Percentiles rank a stretch among this genome's conserved stretches.
These are phyloP conservation scores for Capreolus pygargus DNA, from an alignment of 2,113 vertebrate genomes.

Conservation along the genomic window DNA sequence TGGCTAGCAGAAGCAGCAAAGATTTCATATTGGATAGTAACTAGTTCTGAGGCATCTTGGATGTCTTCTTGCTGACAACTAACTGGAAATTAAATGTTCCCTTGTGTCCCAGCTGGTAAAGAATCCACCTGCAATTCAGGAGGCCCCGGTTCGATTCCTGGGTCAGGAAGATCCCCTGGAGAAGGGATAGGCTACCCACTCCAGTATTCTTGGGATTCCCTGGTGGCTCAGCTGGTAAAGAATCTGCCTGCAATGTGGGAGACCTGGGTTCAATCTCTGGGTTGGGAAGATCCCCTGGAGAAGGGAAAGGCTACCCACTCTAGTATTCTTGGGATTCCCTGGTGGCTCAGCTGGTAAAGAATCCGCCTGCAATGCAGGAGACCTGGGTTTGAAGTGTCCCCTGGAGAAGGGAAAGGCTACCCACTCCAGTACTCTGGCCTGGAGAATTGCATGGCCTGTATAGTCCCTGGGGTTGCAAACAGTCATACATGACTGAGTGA, in stretches of 20 bases:
- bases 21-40: not conserved
- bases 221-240: not conserved
- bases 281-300: not conserved
- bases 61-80: conserved; percentile 16
- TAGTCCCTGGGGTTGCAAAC: not conserved
- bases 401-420: not conserved
- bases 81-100: conserved; percentile 67
- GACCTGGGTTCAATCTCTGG: not conserved
- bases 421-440: not conserved
- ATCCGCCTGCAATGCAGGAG: not conserved
- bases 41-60: conserved; percentile 16
- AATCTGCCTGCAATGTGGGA: not conserved
- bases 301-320: not conserved
- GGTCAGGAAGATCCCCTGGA: not conserved
- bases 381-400: not conserved
- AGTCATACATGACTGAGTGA: not conserved
- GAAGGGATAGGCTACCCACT: not conserved
- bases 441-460: not conserved
- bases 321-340: not conserved
- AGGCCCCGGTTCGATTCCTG: not conserved
- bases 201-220: not conserved
- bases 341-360: not conserved
- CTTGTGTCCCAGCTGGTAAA: not conserved
- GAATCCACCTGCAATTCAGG: not conserved
- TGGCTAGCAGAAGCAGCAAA: conserved; percentile 8